Evolutionary conservation across 2,888 invertebrate species (phyloP).

Genomic region (Pasiphila rectangulata): DNA sequence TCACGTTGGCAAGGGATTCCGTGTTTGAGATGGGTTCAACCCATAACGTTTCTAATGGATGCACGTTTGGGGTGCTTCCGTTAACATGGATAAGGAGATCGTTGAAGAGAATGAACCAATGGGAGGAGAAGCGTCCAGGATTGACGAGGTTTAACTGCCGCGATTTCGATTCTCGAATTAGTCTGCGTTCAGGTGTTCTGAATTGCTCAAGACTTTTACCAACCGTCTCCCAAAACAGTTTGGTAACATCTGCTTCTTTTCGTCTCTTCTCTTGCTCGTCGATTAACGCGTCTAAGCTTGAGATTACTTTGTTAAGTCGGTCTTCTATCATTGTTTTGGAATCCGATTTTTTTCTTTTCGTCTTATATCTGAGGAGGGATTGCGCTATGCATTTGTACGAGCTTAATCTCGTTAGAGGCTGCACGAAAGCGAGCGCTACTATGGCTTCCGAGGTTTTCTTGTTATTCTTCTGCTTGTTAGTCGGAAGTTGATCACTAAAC

Average conservation of each 20-base stretch:
- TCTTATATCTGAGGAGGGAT: constrained; percentile 75
- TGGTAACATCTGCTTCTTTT: constrained; percentile 85
- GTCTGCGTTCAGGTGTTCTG: constrained; percentile 84
- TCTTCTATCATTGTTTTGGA: constrained; percentile 73
- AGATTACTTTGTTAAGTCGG: constrained; percentile 78
- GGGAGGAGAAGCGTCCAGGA: constrained; percentile 87
- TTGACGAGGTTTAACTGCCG: constrained; percentile 85
- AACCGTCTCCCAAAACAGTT: constrained; percentile 87
- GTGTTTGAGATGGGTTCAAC: constrained; percentile 86
- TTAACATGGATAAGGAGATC: constrained; percentile 89
- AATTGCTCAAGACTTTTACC: constrained; percentile 83
- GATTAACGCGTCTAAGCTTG: constrained; percentile 83
- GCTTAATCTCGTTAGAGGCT: constrained; percentile 82
- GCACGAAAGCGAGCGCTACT: constrained; percentile 81
- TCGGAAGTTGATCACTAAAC: constrained; percentile 80
- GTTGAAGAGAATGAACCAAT: constrained; percentile 90
- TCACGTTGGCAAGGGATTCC: constrained; percentile 82
- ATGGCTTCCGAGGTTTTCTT: constrained; percentile 81
- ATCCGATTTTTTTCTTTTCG: constrained; percentile 63
- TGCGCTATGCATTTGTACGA: constrained; percentile 83
- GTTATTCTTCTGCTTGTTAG: constrained; percentile 77
- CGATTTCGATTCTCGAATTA: constrained; percentile 88
- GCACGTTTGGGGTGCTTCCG: constrained; percentile 83
- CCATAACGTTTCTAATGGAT: constrained; percentile 89
- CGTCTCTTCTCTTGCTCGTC: constrained; percentile 83